A percentile compares a stretch with the other conserved stretches of the same genome.
Conservation (phyloP, 2,113 vertebrate species). For the Corythornis vintsioides region DNA sequence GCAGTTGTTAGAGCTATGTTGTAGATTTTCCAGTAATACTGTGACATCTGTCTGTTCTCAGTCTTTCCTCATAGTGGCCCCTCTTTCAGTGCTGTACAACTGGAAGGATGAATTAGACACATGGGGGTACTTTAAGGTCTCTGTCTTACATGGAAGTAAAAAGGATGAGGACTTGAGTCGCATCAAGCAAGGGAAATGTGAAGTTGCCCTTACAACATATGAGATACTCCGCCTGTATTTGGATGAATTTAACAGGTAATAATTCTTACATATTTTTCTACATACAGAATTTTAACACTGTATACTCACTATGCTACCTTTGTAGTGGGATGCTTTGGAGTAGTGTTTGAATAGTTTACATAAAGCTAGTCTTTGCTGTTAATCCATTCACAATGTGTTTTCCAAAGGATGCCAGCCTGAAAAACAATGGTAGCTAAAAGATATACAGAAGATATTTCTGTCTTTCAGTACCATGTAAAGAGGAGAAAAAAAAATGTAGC, state of each 20-base stretch:
- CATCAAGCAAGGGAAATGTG: slow-evolving; percentile 87
- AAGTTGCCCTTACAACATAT: slow-evolving; percentile 92
- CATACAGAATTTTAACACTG: background rate
- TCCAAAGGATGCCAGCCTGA: background rate
- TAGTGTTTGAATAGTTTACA: background rate
- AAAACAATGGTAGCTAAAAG: background rate
- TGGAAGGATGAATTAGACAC: slow-evolving; percentile 97
- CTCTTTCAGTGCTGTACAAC: slow-evolving; percentile 94
- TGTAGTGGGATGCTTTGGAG: background rate
- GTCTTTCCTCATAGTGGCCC: slow-evolving; percentile 93
- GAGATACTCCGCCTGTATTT: slow-evolving; percentile 88
- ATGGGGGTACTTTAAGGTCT: slow-evolving; percentile 92
- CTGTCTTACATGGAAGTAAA: slow-evolving; percentile 86
- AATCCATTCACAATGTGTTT: background rate
- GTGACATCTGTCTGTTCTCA: slow-evolving; percentile 47
- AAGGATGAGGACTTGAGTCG: slow-evolving; percentile 87
- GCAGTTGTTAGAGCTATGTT: background rate
- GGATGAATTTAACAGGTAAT: slow-evolving; percentile 91
- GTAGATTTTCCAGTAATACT: background rate
- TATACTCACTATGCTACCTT: background rate
- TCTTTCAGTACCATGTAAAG: background rate
- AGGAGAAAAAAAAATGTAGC: background rate
- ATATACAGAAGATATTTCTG: background rate
- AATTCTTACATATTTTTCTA: background rate
- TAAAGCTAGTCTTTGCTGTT: background rate